These are phyloP conservation scores for Nineta flava DNA, from an alignment of 2,888 invertebrate genomes.

Conservation along the genomic window DNA sequence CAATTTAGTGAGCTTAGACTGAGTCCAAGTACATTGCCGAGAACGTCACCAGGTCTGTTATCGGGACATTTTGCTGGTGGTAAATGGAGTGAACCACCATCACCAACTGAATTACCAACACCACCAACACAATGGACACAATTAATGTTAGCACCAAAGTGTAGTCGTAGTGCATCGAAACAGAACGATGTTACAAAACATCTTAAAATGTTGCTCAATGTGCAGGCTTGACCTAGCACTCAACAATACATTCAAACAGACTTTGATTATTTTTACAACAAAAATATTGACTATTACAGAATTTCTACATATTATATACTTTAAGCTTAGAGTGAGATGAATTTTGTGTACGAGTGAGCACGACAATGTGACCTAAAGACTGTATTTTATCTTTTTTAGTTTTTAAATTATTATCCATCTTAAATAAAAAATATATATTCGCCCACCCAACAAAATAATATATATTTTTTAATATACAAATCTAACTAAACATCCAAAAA, in stretches of 20 bases:
- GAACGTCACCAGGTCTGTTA: slow-evolving; percentile 24
- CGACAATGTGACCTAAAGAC: slow-evolving; percentile 22
- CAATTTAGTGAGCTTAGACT: neutral
- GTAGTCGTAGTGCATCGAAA: slow-evolving; percentile 22
- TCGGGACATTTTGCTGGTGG: slow-evolving; percentile 46
- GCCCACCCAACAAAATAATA: neutral
- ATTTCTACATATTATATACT: slow-evolving; percentile 7
- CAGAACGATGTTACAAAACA: slow-evolving; percentile 23
- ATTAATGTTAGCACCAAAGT: slow-evolving; percentile 37
- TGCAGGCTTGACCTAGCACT: slow-evolving; percentile 25
- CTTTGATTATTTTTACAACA: neutral
- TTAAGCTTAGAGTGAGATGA: neutral
- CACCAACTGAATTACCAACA: slow-evolving; percentile 52
- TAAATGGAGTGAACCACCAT: slow-evolving; percentile 53
- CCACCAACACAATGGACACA: slow-evolving; percentile 59
- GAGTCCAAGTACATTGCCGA: slow-evolving; percentile 11
- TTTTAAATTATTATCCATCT: neutral
- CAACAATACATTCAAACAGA: slow-evolving; percentile 4
- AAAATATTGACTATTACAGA: slow-evolving; percentile 5
- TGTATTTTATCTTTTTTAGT: neutral
- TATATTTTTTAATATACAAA: neutral
- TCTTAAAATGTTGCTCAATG: slow-evolving; percentile 27
- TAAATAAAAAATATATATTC: neutral
- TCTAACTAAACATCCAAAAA: neutral
- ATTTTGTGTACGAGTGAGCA: slow-evolving; percentile 26